Evolutionary conservation across 2,113 vertebrate species (phyloP).

Genomic region (Lycaon pictus): DNA sequence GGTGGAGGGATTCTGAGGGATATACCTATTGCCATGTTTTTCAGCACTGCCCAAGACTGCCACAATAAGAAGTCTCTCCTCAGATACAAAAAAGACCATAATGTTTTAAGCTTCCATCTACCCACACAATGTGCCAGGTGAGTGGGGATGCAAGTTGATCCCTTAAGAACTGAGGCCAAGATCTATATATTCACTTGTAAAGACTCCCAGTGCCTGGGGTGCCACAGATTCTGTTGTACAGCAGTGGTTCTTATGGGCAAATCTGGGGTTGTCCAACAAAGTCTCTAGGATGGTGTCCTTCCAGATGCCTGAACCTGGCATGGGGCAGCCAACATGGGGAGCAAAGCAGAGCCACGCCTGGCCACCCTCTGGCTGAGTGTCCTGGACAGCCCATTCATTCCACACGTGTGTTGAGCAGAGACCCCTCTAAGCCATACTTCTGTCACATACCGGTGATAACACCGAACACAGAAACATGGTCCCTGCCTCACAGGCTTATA

Average conservation of each 20-base stretch:
- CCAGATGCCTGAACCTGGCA: not conserved
- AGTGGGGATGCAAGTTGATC: not conserved
- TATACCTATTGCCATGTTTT: not conserved
- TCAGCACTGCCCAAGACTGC: not conserved
- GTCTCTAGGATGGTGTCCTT: not conserved
- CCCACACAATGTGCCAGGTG: not conserved
- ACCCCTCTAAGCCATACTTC: not conserved
- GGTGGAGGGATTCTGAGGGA: not conserved
- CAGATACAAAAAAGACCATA: not conserved
- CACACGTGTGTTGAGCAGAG: not conserved
- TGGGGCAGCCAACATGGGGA: not conserved
- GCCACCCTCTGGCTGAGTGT: not conserved
- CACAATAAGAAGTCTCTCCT: not conserved
- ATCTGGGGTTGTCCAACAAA: not conserved
- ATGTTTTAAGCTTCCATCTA: not conserved
- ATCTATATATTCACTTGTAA: not conserved
- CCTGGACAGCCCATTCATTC: not conserved
- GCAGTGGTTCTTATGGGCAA: not conserved
- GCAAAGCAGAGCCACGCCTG: not conserved
- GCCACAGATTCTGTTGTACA: not conserved
- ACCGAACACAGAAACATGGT: not conserved
- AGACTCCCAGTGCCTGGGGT: not conserved
- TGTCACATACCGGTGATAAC: not conserved
- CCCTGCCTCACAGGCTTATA: rapidly evolving
- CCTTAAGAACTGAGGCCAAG: not conserved